Percentiles rank a stretch among this genome's conserved stretches.
These are phyloP conservation scores for Mya arenaria DNA, from an alignment of 1,140 invertebrate species.

Conservation along the genomic window DNA sequence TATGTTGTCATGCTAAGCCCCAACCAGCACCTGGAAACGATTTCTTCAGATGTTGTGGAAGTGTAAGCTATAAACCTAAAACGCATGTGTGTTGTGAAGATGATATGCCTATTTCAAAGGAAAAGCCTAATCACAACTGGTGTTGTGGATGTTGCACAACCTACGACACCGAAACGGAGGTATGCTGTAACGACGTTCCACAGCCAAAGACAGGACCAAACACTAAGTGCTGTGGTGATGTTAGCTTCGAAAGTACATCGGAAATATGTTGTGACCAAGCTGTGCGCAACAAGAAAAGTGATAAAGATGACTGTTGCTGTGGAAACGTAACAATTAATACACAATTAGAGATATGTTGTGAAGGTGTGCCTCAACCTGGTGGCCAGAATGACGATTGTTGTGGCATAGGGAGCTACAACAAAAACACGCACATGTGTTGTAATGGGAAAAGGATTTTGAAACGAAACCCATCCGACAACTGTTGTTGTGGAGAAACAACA, in stretches of 20 bases:
- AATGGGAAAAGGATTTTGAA: neutral
- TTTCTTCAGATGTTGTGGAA: conserved; percentile 5
- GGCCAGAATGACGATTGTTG: neutral
- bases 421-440: neutral
- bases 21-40: neutral
- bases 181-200: conserved; percentile 18
- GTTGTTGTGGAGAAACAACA: conserved; percentile 49
- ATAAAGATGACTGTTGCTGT: neutral
- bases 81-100: conserved; percentile 9
- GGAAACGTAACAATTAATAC: conserved; percentile 1
- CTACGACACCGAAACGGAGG: neutral
- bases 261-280: conserved; percentile 29
- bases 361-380: conserved; percentile 11
- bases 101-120: neutral
- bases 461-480: neutral
- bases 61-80: neutral
- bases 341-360: conserved; percentile 6
- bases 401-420: conserved; percentile 3
- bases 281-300: neutral
- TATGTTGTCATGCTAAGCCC: conserved; percentile 9
- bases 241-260: neutral
- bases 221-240: conserved; percentile 16
- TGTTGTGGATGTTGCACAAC: conserved; percentile 19
- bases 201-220: neutral
- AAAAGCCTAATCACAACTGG: neutral